Evolutionary conservation across 2,888 invertebrate species (phyloP), one percentile per base, ranked within the genome.

Genomic region (Drosophila koepferae): DNA sequence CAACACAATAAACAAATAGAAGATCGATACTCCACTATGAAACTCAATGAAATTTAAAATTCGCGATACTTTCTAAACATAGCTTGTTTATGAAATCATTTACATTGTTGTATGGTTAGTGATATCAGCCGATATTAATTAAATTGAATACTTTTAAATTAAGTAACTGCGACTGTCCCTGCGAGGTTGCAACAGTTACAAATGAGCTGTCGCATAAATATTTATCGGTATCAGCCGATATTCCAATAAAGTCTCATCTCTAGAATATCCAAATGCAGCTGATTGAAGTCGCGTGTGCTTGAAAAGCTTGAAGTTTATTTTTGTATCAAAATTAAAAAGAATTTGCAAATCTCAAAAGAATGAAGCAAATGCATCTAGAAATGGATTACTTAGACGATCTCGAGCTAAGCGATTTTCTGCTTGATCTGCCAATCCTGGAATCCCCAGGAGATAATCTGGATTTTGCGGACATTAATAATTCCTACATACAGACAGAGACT

Each of bases 341-440:
- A 16, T 7, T 6, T 6, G 1, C 2, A n/a, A n/a, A 8, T n/a
- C n/a, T 28, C 4, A 28, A 28, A 28, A 28, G 6, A 6, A 28
- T 28, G 36, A 9, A 36, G 10, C 0, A 36, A 10, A 12, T 7
- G 16, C 5, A 14, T 6, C 7, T 7, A 7, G 12, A 34, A 51
- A 12, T 34, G 31, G n/a, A 31, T 31, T 10, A 10, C 2, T 6
- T 8, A 12, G 49, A 18, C 0, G 31, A 18, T 2, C 5, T n/a
- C 5, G 28, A n/a, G 1, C 1, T 2, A 28, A 28, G 4, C 7
- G 16, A 9, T 1, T 1, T 28, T 2, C 0, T 9, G 10, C 9
- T n/a, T 0, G 10, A 28, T 49, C 31, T 5, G 28, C 28, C 49
- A 6, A 6, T 6, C n/a, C 10, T 31, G n/a, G 4, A 8, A 9